Conservation (phyloP, 2,888 invertebrate species). For the Chirona hameri region DNA sequence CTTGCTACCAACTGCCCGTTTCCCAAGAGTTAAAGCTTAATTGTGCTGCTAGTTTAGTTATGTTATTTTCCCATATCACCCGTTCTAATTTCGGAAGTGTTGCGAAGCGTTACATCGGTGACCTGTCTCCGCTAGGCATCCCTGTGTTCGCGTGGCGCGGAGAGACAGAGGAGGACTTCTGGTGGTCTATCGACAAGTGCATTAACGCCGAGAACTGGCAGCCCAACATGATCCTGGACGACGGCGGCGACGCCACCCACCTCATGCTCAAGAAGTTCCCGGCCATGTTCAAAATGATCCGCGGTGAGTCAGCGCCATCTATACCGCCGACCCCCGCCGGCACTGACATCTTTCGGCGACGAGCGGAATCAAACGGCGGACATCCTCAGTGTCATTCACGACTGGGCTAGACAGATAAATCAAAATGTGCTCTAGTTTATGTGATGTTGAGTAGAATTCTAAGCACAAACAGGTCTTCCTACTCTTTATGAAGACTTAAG, state of each 20-base stretch:
- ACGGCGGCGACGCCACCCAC: conserved; percentile 95
- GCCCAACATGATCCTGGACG: conserved; percentile 96
- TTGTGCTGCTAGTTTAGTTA: too few relatives aligned
- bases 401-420: too few relatives aligned
- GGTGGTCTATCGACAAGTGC: conserved; percentile 98
- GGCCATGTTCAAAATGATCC: conserved; percentile 86
- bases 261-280: conserved; percentile 94
- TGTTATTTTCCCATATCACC: background rate
- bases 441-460: too few relatives aligned
- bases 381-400: too few relatives aligned
- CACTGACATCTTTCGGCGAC: too few relatives aligned
- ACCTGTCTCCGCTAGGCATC: conserved; percentile 51
- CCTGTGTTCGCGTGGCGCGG: conserved; percentile 96
- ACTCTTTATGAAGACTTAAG: too few relatives aligned
- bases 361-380: too few relatives aligned
- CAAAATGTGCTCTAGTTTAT: too few relatives aligned
- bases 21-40: too few relatives aligned
- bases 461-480: too few relatives aligned
- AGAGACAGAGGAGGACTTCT: conserved; percentile 96
- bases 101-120: background rate
- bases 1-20: too few relatives aligned
- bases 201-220: conserved; percentile 90
- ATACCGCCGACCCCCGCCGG: background rate
- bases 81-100: too few relatives aligned
- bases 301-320: conserved; percentile 55